Base-by-base conservation (phyloP, 30 jellyfish, hydroid and myxozoan species). In the Mastigias papua region DNA sequence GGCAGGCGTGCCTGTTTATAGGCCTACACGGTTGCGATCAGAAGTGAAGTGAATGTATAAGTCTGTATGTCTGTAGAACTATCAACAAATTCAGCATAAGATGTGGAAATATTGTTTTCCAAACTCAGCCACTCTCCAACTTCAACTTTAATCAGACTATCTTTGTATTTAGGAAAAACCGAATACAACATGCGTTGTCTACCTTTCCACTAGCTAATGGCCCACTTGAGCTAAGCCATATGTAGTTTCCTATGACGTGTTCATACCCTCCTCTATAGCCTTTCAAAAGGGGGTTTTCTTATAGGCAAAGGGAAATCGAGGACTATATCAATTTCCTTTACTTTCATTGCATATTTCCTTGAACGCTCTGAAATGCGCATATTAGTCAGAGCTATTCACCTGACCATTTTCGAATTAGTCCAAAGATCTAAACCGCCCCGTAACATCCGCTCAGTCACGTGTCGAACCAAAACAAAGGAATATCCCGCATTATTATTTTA, bases 371-470 rank as follows among this genome's bases (percentile, higher is more conserved):
- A 72, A 63, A 27, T 27, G 13, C 11, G 19, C 46, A 27, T 23
- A 42, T 1, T 65, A 3, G 48, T 37, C 10, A 37, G 54, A 37
- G 25, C 62, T 49, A 75, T 8, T 75, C 86, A 75, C 75, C 75
- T 69, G 19, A 27, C 49, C 35, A 27, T 35, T 37, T 75, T 30
- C 86, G 57, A 48, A 48, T 22, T 35, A 48, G 61, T 33, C 81
- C 81, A 69, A 69, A 33, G 81, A 48, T 13, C 51, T 25, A 28
- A 49, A 48, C 25, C 61, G 86, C 75, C 86, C 86, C 60, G 73
- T 42, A 75, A 75, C 86, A 48, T 22, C 37, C 73, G 86, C 75
- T 75, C 58, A 50, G 28, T 83, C 92, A 83, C 94, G 88, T 73
- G 94, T 30, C 66, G 34, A 58, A 66, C 58, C 70, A 85, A 33